Conservation (phyloP, 2,113 vertebrate species). For the Xyrauchen texanus region DNA sequence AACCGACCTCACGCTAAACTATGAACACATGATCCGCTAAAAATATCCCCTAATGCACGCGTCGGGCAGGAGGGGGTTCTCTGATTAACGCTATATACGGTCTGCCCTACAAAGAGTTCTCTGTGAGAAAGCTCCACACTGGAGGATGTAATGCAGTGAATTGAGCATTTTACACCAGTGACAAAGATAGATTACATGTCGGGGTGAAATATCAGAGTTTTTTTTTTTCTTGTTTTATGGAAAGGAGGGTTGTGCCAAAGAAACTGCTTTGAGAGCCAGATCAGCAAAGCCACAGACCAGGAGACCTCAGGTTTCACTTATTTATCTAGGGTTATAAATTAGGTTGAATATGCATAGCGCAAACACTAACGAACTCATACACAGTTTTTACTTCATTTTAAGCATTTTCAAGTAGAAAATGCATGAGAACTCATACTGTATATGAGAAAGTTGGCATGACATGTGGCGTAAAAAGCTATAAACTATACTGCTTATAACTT, state of each 20-base stretch:
- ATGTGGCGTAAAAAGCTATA: no score
- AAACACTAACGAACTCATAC: neutral
- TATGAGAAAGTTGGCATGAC: no score
- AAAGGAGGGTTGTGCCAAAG: slow-evolving; percentile 18
- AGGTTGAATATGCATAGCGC: neutral
- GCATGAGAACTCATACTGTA: no score
- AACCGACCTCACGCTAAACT: slow-evolving; percentile 31
- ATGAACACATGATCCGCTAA: slow-evolving; percentile 47
- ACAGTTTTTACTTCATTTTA: no score
- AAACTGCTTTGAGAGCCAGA: slow-evolving; percentile 17
- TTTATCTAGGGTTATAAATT: slow-evolving; percentile 8
- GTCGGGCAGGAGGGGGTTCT: slow-evolving; percentile 3
- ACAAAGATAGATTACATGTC: slow-evolving; percentile 44
- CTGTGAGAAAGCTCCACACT: slow-evolving; percentile 32
- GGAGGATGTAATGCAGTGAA: slow-evolving; percentile 24
- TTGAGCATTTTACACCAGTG: slow-evolving; percentile 44
- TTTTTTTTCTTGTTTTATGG: neutral
- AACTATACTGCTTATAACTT: no score
- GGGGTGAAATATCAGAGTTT: neutral
- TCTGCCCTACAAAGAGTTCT: slow-evolving; percentile 15
- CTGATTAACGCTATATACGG: slow-evolving; percentile 47
- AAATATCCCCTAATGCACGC: slow-evolving; percentile 37
- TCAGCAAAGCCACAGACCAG: slow-evolving; percentile 20
- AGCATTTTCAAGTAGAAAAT: no score
- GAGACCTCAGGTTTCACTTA: neutral